These are phyloP conservation scores for Vombatus ursinus DNA, from an alignment of 2,113 vertebrate genomes.

Conservation along the genomic window DNA sequence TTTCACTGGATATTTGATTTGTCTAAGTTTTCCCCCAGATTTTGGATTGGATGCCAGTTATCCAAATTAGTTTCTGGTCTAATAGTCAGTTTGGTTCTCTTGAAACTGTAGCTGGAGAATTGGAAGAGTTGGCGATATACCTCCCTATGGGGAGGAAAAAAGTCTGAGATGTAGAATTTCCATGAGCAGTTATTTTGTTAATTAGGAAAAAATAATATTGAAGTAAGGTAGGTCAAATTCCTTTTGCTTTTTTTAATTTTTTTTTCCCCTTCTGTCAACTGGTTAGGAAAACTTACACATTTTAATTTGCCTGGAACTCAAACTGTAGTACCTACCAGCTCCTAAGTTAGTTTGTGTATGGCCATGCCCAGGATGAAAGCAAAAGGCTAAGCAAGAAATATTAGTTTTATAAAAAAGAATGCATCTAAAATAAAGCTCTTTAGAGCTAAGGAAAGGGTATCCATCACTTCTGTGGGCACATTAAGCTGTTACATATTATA, in stretches of 20 bases:
- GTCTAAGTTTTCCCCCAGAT: constrained; percentile 70
- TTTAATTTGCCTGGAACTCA: constrained; percentile 47
- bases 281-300: constrained; percentile 28
- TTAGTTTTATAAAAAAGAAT: constrained; percentile 66
- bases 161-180: constrained; percentile 24
- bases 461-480: constrained; percentile 74
- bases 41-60: constrained; percentile 57
- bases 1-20: constrained; percentile 73
- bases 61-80: constrained; percentile 57
- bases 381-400: constrained; percentile 67
- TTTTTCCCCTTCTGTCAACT: neutral
- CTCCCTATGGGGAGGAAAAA: constrained; percentile 27
- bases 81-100: constrained; percentile 55
- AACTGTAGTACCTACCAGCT: constrained; percentile 13
- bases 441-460: constrained; percentile 66
- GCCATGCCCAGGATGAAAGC: constrained; percentile 30
- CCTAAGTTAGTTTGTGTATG: neutral
- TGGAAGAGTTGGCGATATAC: neutral
- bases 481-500: constrained; percentile 82
- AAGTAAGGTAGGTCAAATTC: constrained; percentile 35
- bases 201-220: constrained; percentile 9
- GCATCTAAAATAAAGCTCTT: constrained; percentile 70
- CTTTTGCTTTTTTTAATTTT: constrained; percentile 27
- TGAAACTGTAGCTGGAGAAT: constrained; percentile 44
- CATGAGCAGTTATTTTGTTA: neutral